Conservation (phyloP, 2,113 vertebrate species). For the Tringa solitaria region DNA sequence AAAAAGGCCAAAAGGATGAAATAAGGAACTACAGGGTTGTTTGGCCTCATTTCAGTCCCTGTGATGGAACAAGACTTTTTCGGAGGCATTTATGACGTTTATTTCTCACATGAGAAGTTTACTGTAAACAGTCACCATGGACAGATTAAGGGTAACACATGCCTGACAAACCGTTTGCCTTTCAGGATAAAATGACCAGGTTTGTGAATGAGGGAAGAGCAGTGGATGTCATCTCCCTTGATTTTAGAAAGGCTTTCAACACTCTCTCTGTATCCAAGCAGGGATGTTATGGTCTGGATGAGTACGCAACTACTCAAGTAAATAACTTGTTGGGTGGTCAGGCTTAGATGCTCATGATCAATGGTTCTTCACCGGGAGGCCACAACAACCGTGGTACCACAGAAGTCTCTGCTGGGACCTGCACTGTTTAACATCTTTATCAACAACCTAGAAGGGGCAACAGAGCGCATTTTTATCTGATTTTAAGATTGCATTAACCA, state of each 20-base stretch:
- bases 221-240: neutral
- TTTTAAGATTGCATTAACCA: neutral
- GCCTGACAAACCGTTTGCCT: neutral
- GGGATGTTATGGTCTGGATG: neutral
- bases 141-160: neutral
- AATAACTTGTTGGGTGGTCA: neutral
- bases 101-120: neutral
- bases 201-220: neutral
- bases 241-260: neutral
- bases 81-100: neutral
- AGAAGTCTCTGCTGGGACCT: neutral
- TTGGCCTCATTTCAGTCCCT: neutral
- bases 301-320: neutral
- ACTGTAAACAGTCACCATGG: neutral
- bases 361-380: neutral
- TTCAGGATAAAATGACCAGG: neutral
- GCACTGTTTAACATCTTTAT: neutral
- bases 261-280: neutral
- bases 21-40: neutral
- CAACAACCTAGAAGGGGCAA: neutral
- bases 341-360: neutral
- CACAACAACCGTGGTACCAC: neutral
- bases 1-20: neutral
- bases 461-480: neutral
- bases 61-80: neutral